phyloP scores from a whole-genome alignment of 2,113 vertebrate species.

The Cryptomyrus ogoouensis region DNA sequence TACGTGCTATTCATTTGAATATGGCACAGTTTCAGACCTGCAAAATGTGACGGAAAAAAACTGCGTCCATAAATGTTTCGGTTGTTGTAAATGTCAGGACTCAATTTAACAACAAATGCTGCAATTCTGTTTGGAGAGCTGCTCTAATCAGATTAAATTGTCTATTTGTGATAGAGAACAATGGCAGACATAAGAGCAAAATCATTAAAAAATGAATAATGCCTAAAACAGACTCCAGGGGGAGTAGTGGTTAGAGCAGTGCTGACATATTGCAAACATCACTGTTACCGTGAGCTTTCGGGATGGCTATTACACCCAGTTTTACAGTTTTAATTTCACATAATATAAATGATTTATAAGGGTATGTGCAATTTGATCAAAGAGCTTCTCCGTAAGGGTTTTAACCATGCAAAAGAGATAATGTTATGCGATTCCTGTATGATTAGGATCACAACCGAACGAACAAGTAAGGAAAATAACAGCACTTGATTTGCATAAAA shows the following conservation, averaged over 20 bases:
- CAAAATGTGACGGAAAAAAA: neutral
- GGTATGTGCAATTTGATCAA: neutral
- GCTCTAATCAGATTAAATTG: slow-evolving; percentile 1
- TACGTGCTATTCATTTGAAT: neutral
- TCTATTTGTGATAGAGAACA: neutral
- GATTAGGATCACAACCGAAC: neutral
- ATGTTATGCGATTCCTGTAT: neutral
- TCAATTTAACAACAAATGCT: slow-evolving; percentile 1
- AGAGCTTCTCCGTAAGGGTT: neutral
- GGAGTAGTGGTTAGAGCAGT: neutral
- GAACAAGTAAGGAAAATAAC: neutral
- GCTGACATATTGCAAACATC: neutral
- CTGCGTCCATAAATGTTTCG: neutral
- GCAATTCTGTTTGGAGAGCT: neutral
- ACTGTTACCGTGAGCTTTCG: neutral
- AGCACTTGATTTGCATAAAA: neutral
- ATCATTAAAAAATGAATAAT: neutral
- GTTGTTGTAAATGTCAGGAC: neutral
- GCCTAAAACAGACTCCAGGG: neutral
- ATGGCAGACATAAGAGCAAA: neutral
- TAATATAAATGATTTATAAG: slow-evolving; percentile 13
- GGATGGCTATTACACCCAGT: neutral
- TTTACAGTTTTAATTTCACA: neutral
- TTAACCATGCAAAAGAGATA: neutral
- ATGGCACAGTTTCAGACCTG: neutral